A percentile compares a stretch with the other conserved stretches of the same genome.
Evolutionary conservation across 2,888 invertebrate genomes (phyloP).

Genomic region (Beris morrisii): DNA sequence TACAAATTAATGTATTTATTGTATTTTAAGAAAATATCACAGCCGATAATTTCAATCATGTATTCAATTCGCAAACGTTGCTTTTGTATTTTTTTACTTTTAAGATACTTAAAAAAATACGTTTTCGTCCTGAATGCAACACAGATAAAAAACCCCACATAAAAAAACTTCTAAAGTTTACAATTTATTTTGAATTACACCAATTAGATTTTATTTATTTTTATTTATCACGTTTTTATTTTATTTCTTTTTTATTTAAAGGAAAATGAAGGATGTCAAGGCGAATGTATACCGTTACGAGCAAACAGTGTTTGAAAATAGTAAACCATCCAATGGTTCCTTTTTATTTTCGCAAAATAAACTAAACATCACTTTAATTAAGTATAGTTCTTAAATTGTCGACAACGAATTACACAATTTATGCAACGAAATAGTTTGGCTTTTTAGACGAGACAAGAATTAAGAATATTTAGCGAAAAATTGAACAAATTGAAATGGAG

Average conservation of each 20-base stretch:
- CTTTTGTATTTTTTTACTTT: too few relatives aligned
- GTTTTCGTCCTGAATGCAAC: too few relatives aligned
- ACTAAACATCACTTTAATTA: background rate
- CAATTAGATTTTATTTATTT: conserved; percentile 1
- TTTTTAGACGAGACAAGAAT: background rate
- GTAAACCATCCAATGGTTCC: background rate
- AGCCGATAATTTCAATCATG: too few relatives aligned
- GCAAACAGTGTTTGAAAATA: conserved; percentile 60
- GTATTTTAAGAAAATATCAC: too few relatives aligned
- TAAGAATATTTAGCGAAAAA: background rate
- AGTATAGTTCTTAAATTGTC: too few relatives aligned
- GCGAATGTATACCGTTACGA: conserved; percentile 65
- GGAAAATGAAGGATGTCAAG: conserved; percentile 59
- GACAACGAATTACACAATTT: conserved; percentile 5
- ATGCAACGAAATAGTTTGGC: background rate
- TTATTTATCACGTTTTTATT: conserved; percentile 31
- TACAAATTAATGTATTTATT: too few relatives aligned
- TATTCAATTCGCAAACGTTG: too few relatives aligned
- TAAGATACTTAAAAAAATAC: too few relatives aligned
- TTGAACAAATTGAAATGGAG: background rate
- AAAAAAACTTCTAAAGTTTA: too few relatives aligned
- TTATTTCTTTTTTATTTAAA: conserved; percentile 51
- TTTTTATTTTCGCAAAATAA: background rate
- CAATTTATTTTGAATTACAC: conserved; percentile 1
- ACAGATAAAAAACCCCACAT: too few relatives aligned